A percentile compares a stretch with the other conserved stretches of the same genome.
Evolutionary conservation across 2,113 vertebrate genomes (phyloP).

Genomic region (Podiceps cristatus): DNA sequence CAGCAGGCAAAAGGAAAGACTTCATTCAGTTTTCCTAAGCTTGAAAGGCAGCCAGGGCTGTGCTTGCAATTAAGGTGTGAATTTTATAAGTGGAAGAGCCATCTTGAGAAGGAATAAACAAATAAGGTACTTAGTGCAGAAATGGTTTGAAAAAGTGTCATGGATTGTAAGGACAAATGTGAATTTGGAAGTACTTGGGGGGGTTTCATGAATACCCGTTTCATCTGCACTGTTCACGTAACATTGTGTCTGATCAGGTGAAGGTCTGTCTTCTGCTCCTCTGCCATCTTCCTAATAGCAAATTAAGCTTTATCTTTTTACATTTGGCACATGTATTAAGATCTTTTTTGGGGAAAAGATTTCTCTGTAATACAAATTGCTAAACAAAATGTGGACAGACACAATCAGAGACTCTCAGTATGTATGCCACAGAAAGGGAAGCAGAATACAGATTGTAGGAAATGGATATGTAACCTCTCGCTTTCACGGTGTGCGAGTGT

Average conservation of each 20-base stretch:
- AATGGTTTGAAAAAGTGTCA: background rate
- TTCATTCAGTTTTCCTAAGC: background rate
- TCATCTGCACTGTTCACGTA: background rate
- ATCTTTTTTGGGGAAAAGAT: accelerated
- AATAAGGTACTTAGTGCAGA: background rate
- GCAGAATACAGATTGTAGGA: background rate
- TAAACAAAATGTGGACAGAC: background rate
- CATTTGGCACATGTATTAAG: background rate
- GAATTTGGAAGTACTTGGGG: background rate
- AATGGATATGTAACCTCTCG: background rate
- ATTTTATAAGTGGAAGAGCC: background rate
- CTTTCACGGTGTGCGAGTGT: background rate
- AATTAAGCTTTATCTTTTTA: background rate
- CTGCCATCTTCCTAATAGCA: background rate
- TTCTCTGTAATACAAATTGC: background rate
- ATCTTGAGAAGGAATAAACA: background rate
- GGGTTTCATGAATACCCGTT: background rate
- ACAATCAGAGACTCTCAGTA: background rate
- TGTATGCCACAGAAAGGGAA: background rate
- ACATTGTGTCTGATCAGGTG: background rate
- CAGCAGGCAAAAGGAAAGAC: background rate
- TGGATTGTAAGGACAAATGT: background rate
- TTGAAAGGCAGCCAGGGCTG: background rate
- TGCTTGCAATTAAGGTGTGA: background rate
- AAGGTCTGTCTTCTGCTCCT: background rate